Evolutionary conservation across 2,113 vertebrate species (phyloP), one percentile per base, ranked within the genome.

Genomic region (Cepphus grylle): DNA sequence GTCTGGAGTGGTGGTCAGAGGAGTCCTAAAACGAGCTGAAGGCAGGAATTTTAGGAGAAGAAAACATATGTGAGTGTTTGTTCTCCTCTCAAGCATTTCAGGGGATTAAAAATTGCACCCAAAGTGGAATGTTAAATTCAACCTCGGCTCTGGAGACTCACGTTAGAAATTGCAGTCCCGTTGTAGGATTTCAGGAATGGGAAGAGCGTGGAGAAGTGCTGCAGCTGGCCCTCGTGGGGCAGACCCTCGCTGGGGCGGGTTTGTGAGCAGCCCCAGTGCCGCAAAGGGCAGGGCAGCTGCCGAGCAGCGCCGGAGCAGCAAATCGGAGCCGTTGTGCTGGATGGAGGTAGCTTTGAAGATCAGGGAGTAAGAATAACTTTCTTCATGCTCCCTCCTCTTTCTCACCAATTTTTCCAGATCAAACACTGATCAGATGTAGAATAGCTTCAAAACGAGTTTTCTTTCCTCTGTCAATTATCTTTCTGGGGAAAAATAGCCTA

Each of bases 271-370:
- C 81, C 65, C 32, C 53, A 9, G 21, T 22, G 72, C 77, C 69
- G n/a, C 18, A 6, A 69, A 10, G 34, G 38, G 20, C 45, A 11
- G 34, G 19, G 29, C 15, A 8, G 42, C 67, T 19, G 34, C 30
- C 10, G 9, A 49, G 61, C 42, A 30, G 11, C 1, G 0, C 58
- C 18, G 17, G 34, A n/a, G 67, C 4, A 1, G 40, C 38, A 25
- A 14, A 26, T 6, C 43, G 2, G 30, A 43, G 78, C 50, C 4
- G 9, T 4, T 67, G 40, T 38, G 62, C 58, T 49, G 50, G 50
- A 34, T 32, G 12, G 34, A 52, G 18, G 17, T 13, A 22, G 43
- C 38, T 43, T 29, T 53, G 65, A 30, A 70, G 22, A 9, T 36
- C 56, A 27, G 49, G 53, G 40, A 81, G 16, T 32, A 36, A 36